Percentiles rank a stretch among this genome's conserved stretches.
phyloP scores from a whole-genome alignment of 2,797 vertebrate species.

The Myotis daubentonii region DNA sequence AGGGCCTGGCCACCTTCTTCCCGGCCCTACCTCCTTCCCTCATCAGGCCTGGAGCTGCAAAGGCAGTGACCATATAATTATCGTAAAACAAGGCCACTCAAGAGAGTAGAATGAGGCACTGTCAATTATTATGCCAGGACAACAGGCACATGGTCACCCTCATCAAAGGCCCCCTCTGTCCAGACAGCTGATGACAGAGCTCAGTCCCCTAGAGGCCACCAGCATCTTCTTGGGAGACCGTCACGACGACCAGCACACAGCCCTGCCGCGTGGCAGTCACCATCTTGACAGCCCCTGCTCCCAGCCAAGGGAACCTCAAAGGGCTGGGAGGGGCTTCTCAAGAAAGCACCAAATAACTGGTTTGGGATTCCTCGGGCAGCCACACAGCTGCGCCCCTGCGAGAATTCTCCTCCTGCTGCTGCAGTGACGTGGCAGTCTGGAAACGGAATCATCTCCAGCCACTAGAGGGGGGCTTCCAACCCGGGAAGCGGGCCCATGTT shows the following conservation, averaged over 20 bases:
- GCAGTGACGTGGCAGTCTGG: constrained; percentile 73
- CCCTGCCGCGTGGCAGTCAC: constrained; percentile 72
- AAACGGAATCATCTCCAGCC: not conserved
- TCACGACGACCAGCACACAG: not conserved
- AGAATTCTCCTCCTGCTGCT: not conserved
- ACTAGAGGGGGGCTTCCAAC: constrained; percentile 43
- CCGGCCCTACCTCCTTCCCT: not conserved
- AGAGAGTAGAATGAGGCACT: not conserved
- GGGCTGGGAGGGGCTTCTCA: constrained; percentile 69
- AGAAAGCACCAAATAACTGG: constrained; percentile 73
- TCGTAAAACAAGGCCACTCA: not conserved
- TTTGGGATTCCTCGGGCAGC: constrained; percentile 64
- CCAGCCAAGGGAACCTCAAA: constrained; percentile 48
- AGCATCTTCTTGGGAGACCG: not conserved
- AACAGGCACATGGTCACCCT: not conserved
- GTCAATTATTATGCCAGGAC: not conserved
- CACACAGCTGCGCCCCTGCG: constrained; percentile 19
- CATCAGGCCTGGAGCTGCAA: not conserved
- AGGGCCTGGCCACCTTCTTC: not conserved
- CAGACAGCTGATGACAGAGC: not conserved
- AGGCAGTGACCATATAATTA: not conserved
- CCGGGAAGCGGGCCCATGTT: not conserved
- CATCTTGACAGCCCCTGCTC: constrained; percentile 52
- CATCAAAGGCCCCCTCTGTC: not conserved
- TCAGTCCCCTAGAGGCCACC: not conserved